Evolutionary conservation across 2,113 vertebrate species (phyloP), one percentile per base, ranked within the genome.

Genomic region (Tringa solitaria): DNA sequence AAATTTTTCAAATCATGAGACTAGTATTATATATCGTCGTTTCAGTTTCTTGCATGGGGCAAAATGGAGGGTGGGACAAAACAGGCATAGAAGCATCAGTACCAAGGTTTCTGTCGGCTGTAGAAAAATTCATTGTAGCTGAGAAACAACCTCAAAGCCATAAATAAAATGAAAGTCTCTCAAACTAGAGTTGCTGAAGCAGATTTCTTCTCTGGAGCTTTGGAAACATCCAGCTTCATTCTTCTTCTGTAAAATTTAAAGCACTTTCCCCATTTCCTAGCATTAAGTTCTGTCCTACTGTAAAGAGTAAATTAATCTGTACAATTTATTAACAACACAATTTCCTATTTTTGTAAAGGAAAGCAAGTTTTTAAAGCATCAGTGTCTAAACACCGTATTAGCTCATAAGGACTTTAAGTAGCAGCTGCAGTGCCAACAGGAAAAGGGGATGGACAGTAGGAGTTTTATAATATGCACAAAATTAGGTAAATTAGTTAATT

Each of bases 81-180:
- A 39, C 14, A n/a, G 46, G 33, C 10, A 32, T 2, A 48, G 46
- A 89, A 96, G 24, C 15, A 85, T 45, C 41, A 69, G n/a, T 50
- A 86, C 15, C 0, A 0, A 90, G 37, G 82, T 28, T 67, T 74
- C 80, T 72, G 37, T 19, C 85, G 50, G 32, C 48, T 59, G 5
- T 33, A 64, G 48, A 89, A 61, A 74, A 84, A 57, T 33, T 45
- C 4, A 20, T 14, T 10, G 4, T 41, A 78, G 79, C 35, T 54
- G 35, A 87, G 57, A 86, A 90, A 84, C 17, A 85, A 46, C 46
- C 73, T 68, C 64, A 88, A 90, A 96, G 79, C 8, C 54, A 35
- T 46, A 81, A 94, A 79, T 33, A 94, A 89, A 94, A 86, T 30
- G 37, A 89, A 94, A 86, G 59, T 89, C 51, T 86, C 63, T 77